These are phyloP conservation scores for Zaprionus kolodkinae DNA, from an alignment of 1,140 invertebrate species.

Conservation along the genomic window DNA sequence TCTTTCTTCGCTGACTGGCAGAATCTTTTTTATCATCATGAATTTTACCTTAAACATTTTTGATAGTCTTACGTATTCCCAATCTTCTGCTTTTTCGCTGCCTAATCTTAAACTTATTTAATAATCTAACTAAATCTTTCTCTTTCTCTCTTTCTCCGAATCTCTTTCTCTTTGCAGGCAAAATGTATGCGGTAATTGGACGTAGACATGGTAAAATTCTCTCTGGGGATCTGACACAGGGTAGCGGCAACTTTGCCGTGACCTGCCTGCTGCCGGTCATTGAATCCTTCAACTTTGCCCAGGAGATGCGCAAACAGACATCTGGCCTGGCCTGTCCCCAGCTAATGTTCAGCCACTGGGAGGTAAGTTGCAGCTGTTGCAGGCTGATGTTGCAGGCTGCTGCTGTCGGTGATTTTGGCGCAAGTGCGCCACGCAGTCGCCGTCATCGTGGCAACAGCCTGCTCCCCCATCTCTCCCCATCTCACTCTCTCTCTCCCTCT, in stretches of 20 bases:
- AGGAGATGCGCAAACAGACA: conserved; percentile 96
- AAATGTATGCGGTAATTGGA: conserved; percentile 96
- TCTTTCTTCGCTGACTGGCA: neutral
- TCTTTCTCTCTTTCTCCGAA: conserved; percentile 57
- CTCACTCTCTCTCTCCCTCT: neutral
- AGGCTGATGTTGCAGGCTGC: neutral
- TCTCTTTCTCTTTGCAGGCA: conserved; percentile 87
- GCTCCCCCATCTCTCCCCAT: neutral
- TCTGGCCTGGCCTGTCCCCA: conserved; percentile 98
- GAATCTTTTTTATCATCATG: too few relatives aligned
- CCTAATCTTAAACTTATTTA: neutral
- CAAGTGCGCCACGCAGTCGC: conserved; percentile 52
- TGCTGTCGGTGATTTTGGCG: conserved; percentile 35
- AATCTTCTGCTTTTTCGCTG: neutral
- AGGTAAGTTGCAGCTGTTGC: conserved; percentile 87
- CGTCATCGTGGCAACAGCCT: neutral
- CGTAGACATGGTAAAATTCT: conserved; percentile 95
- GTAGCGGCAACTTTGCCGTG: conserved; percentile 94
- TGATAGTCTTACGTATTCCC: neutral
- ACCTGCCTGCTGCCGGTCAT: conserved; percentile 95
- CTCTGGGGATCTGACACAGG: conserved; percentile 94
- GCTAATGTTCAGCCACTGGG: conserved; percentile 98
- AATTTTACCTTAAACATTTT: neutral
- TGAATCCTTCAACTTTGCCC: conserved; percentile 97
- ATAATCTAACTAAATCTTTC: conserved; percentile 4